Percentiles rank a stretch among this genome's conserved stretches.
phyloP scores from a whole-genome alignment of 2,113 vertebrate genomes.

The Chrysochloris asiatica region DNA sequence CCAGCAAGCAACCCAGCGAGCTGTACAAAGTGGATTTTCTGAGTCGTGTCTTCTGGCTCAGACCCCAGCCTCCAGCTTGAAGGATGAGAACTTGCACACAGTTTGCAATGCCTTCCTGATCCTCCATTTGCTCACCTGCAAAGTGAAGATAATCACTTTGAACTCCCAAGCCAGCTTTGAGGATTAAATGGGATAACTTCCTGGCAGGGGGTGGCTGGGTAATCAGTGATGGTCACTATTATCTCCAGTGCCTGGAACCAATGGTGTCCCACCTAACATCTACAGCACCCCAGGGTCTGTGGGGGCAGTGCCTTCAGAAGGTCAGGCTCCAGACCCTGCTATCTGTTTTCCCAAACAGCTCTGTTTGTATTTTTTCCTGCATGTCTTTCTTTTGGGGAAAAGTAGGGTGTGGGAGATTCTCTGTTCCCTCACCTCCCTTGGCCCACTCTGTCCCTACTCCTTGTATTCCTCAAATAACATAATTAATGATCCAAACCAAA shows the following conservation, averaged over 20 bases:
- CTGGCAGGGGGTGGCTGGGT: too few relatives aligned
- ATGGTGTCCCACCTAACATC: neutral
- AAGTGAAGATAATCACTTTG: neutral
- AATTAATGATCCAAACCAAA: too few relatives aligned
- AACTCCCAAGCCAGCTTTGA: neutral
- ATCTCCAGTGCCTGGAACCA: neutral
- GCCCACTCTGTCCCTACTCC: neutral
- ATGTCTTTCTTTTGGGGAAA: neutral
- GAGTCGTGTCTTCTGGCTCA: neutral
- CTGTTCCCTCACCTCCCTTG: neutral
- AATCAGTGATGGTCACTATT: neutral
- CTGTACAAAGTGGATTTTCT: slow-evolving; percentile 1
- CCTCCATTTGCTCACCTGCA: neutral
- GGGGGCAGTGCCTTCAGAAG: neutral
- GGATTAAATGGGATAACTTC: neutral
- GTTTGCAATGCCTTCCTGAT: neutral
- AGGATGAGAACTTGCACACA: neutral
- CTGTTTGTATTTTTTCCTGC: neutral
- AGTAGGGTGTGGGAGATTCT: neutral
- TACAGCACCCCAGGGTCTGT: neutral
- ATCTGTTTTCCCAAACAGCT: neutral
- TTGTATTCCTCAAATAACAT: too few relatives aligned
- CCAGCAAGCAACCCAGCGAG: neutral
- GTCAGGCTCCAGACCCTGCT: neutral
- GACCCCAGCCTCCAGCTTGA: neutral